Conservation (phyloP, 2,888 invertebrate species). For the Eupithecia tripunctaria region DNA sequence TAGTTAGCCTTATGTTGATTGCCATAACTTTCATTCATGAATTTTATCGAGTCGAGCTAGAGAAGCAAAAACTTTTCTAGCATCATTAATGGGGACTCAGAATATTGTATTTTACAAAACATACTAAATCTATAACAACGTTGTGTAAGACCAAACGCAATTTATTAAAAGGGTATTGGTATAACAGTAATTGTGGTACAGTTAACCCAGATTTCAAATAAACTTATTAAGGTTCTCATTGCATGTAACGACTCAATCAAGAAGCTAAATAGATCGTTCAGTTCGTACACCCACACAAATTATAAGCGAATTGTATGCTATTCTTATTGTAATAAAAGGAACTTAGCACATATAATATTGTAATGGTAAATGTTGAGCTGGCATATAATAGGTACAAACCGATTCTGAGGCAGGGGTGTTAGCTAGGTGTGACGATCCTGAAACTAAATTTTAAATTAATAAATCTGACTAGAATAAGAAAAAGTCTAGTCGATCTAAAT, state of each 20-base stretch:
- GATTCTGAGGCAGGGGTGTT: background rate
- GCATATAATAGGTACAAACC: background rate
- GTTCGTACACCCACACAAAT: conserved; percentile 38
- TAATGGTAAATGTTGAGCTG: background rate
- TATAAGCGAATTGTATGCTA: conserved; percentile 7
- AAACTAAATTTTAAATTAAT: background rate
- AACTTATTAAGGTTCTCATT: conserved; percentile 26
- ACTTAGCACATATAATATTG: background rate
- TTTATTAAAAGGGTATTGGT: conserved; percentile 8
- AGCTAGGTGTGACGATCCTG: background rate
- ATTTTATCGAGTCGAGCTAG: background rate
- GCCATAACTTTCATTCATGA: background rate
- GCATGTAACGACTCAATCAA: conserved; percentile 41
- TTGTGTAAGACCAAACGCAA: conserved; percentile 2
- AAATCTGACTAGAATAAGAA: background rate
- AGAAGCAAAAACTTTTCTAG: background rate
- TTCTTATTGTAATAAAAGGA: background rate
- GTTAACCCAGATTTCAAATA: conserved; percentile 15
- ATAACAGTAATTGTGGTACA: background rate
- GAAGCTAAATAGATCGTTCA: conserved; percentile 27
- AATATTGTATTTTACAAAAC: background rate
- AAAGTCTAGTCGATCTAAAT: background rate
- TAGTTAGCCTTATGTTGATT: conserved; percentile 25
- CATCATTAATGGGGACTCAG: background rate
- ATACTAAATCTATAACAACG: background rate